A percentile compares a stretch with the other conserved stretches of the same genome.
These are phyloP conservation scores for Prionailurus viverrinus DNA, from an alignment of 2,113 vertebrate genomes.

Conservation along the genomic window DNA sequence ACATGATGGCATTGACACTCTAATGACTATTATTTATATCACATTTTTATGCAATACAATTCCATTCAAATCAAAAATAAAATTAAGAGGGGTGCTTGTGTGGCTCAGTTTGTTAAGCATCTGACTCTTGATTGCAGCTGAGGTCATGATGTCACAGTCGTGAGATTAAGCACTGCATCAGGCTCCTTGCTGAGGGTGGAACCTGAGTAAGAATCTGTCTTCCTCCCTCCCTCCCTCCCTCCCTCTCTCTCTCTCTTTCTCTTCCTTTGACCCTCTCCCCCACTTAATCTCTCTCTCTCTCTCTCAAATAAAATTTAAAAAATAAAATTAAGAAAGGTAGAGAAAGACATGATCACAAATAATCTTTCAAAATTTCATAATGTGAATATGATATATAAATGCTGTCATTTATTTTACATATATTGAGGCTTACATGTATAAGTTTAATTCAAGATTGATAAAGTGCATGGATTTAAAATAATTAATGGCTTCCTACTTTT, in stretches of 20 bases:
- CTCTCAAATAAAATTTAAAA: background rate
- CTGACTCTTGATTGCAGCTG: too few relatives aligned
- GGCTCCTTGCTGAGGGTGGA: too few relatives aligned
- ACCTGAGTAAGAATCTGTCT: too few relatives aligned
- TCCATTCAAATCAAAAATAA: background rate
- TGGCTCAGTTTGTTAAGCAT: too few relatives aligned
- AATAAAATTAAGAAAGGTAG: background rate
- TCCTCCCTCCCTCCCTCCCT: too few relatives aligned
- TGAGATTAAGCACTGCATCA: too few relatives aligned
- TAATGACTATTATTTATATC: background rate
- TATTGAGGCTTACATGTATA: background rate
- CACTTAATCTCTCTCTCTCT: too few relatives aligned
- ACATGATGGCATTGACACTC: background rate
- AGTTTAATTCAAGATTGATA: conserved; percentile 29
- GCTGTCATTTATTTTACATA: background rate
- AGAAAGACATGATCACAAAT: background rate
- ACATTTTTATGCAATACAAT: background rate
- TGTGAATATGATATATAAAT: background rate
- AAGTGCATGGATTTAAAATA: conserved; percentile 9
- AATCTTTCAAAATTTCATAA: background rate
- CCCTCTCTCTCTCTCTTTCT: too few relatives aligned
- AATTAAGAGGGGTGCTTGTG: background rate
- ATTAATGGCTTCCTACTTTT: background rate
- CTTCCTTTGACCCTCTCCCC: too few relatives aligned
- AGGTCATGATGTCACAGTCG: too few relatives aligned